These are phyloP conservation scores for Todiramphus chloris DNA, from an alignment of 2,113 vertebrate species.

Conservation along the genomic window DNA sequence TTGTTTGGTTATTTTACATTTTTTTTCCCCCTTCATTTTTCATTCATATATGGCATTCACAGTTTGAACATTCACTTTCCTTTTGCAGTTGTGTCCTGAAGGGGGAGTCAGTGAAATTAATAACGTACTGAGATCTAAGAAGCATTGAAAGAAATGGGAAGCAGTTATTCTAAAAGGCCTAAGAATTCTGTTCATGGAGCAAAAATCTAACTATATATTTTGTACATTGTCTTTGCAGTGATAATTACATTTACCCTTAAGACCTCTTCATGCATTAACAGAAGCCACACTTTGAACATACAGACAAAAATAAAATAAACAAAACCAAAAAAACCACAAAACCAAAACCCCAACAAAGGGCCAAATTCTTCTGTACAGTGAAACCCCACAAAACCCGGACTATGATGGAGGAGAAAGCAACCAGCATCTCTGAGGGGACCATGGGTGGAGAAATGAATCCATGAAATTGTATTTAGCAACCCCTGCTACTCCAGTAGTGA, in stretches of 20 bases:
- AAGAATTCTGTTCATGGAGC: background rate
- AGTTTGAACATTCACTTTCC: background rate
- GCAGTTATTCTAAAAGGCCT: background rate
- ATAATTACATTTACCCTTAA: background rate
- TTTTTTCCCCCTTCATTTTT: background rate
- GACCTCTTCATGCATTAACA: background rate
- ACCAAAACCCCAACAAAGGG: background rate
- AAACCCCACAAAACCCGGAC: background rate
- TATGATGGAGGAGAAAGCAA: background rate
- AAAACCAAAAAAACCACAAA: too few species aligned
- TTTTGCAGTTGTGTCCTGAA: constrained; percentile 35
- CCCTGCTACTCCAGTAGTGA: background rate
- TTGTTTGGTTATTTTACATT: background rate
- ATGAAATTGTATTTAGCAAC: background rate
- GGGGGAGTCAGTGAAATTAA: constrained; percentile 38
- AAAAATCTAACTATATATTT: background rate
- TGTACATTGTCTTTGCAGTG: background rate
- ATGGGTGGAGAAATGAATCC: background rate
- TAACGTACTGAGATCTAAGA: background rate
- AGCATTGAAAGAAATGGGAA: background rate
- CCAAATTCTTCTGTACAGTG: background rate
- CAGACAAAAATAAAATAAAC: background rate
- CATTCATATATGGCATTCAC: background rate
- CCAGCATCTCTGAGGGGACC: background rate
- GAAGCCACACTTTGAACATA: background rate